phyloP scores from a whole-genome alignment of 2,888 invertebrate species.

The Criorhina ranunculi region DNA sequence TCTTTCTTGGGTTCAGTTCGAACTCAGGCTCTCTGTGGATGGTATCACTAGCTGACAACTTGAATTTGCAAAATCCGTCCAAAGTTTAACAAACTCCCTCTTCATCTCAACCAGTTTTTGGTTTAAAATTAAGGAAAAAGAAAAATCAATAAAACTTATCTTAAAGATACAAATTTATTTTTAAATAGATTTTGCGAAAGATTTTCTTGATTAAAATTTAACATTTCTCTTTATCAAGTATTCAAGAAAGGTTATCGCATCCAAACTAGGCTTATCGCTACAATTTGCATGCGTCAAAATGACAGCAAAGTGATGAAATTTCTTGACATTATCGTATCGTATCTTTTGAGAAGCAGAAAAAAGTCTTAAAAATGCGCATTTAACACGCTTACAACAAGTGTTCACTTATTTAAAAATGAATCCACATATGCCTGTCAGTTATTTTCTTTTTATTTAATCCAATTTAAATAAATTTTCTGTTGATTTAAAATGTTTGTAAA shows the following conservation, averaged over 20 bases:
- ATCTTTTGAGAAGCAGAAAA: not conserved
- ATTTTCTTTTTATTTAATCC: constrained; percentile 6
- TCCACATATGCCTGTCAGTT: not conserved
- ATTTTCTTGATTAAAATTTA: too few species aligned
- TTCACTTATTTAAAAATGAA: constrained; percentile 5
- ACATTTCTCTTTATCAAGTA: constrained; percentile 3
- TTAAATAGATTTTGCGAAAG: too few species aligned
- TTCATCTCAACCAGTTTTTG: too few species aligned
- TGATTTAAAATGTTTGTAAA: too few species aligned
- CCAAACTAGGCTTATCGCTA: constrained; percentile 24
- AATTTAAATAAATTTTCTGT: not conserved
- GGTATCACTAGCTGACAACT: too few species aligned
- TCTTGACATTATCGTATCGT: not conserved
- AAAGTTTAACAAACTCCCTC: too few species aligned
- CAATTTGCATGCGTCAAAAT: constrained; percentile 25
- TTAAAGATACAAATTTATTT: too few species aligned
- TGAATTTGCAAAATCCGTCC: too few species aligned
- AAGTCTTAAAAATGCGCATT: constrained; percentile 26
- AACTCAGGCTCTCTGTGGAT: too few species aligned
- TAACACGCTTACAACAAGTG: constrained; percentile 16
- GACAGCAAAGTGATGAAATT: constrained; percentile 14
- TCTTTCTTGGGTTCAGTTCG: too few species aligned
- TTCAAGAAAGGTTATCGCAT: constrained; percentile 15
- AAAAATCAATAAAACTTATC: too few species aligned
- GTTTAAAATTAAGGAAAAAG: too few species aligned